Percentiles rank a stretch among this genome's conserved stretches.
Evolutionary conservation across 2,888 invertebrate species (phyloP).

Genomic region (Dendrolimus pini): DNA sequence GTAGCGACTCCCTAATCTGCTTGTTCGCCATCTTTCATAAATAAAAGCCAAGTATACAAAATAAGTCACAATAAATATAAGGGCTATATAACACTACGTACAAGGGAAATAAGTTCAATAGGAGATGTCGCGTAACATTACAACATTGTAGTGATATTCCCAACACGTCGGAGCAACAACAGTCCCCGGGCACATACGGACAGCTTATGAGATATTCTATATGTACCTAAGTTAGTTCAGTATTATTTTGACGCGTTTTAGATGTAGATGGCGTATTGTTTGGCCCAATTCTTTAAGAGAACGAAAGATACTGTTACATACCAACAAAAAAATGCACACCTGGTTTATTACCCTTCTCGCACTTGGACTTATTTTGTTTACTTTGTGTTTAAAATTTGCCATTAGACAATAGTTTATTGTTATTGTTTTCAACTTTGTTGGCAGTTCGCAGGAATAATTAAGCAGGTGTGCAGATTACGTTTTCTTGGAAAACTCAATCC

Average conservation of each 20-base stretch:
- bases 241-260: not conserved
- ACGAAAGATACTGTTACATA: no score
- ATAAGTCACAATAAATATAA: not conserved
- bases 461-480: no score
- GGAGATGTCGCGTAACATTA: not conserved
- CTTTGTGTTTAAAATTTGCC: no score
- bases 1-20: not conserved
- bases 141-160: not conserved
- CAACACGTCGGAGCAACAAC: not conserved
- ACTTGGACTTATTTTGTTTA: no score
- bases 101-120: not conserved
- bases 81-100: not conserved
- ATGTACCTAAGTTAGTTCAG: not conserved
- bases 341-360: no score
- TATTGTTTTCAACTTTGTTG: no score
- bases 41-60: not conserved
- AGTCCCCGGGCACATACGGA: not conserved
- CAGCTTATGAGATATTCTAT: not conserved
- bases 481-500: no score
- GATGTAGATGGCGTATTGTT: no score
- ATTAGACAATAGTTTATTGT: no score
- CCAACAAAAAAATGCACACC: no score
- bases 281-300: no score
- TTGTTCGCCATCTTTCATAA: not conserved
- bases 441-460: no score